Conservation (phyloP, 35 echinoderm and acorn worm genomes). For the Acanthaster planci region DNA sequence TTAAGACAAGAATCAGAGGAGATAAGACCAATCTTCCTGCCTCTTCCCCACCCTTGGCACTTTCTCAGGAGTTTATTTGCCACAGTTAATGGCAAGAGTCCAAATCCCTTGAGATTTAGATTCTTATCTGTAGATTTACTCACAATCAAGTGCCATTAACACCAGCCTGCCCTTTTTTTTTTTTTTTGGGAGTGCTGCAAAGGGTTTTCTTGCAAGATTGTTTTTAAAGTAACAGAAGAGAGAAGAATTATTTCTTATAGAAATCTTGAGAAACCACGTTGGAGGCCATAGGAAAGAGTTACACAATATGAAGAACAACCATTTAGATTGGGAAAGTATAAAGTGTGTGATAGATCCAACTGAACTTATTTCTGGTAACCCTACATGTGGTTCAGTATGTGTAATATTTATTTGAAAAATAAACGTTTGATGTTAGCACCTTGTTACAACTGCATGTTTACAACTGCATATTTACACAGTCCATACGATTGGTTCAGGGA, state of each 20-base stretch:
- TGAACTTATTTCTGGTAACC: too few relatives aligned
- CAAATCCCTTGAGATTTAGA: not conserved
- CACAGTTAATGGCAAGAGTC: not conserved
- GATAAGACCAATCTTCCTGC: not conserved
- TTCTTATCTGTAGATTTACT: not conserved
- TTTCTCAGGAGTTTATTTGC: not conserved
- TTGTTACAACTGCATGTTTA: not conserved
- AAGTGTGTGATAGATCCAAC: too few relatives aligned
- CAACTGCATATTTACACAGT: not conserved
- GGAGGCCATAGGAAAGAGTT: not conserved
- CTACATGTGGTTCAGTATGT: not conserved
- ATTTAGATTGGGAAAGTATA: too few relatives aligned
- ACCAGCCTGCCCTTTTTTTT: not conserved
- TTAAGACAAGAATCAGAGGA: conserved; percentile 20
- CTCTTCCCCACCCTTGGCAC: not conserved
- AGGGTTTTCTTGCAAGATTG: not conserved
- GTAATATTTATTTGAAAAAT: not conserved
- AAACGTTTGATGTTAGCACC: not conserved
- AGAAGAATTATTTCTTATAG: not conserved
- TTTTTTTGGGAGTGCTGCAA: not conserved
- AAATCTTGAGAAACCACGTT: not conserved
- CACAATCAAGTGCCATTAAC: conserved; percentile 17
- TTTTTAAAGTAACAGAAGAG: not conserved
- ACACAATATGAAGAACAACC: not conserved
- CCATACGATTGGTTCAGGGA: not conserved